Percentiles rank a stretch among this genome's conserved stretches.
Evolutionary conservation across 2,113 vertebrate genomes (phyloP).

Genomic region (Lonchura striata): DNA sequence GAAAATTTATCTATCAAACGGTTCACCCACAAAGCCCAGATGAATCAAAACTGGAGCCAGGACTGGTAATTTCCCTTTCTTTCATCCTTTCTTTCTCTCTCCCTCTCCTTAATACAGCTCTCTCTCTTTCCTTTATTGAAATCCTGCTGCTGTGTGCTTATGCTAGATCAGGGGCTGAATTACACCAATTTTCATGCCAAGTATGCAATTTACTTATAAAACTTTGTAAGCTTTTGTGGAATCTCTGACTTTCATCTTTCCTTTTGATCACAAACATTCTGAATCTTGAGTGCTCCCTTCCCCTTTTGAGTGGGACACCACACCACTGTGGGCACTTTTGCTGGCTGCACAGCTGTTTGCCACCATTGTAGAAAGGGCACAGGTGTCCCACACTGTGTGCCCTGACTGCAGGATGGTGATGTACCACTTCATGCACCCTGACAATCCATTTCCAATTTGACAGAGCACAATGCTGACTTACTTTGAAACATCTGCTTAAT

Average conservation of each 20-base stretch:
- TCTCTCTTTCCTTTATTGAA: not conserved
- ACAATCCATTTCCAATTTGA: not conserved
- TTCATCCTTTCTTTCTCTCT: not conserved
- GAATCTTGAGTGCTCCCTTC: not conserved
- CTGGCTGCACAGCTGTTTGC: not conserved
- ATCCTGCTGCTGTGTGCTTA: not conserved
- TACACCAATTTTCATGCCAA: not conserved
- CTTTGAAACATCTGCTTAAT: not conserved
- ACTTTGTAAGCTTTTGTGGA: not conserved
- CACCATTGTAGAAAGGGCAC: not conserved
- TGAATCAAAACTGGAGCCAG: too few relatives aligned
- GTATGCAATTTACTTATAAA: not conserved
- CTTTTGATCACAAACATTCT: not conserved
- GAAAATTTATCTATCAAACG: not conserved
- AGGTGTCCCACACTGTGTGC: not conserved
- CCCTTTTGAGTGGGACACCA: not conserved
- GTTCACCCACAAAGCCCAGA: not conserved
- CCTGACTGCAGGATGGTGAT: not conserved
- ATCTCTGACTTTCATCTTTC: not conserved
- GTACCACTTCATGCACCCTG: not conserved
- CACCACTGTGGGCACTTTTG: rapidly evolving
- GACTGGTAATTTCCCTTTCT: not conserved
- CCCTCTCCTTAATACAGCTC: not conserved
- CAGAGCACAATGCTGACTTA: not conserved
- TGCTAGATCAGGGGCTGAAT: not conserved